Percentiles rank a stretch among this genome's conserved stretches.
phyloP scores from a whole-genome alignment of 2,888 invertebrate genomes.

The Mesodorylaimus sp. region DNA sequence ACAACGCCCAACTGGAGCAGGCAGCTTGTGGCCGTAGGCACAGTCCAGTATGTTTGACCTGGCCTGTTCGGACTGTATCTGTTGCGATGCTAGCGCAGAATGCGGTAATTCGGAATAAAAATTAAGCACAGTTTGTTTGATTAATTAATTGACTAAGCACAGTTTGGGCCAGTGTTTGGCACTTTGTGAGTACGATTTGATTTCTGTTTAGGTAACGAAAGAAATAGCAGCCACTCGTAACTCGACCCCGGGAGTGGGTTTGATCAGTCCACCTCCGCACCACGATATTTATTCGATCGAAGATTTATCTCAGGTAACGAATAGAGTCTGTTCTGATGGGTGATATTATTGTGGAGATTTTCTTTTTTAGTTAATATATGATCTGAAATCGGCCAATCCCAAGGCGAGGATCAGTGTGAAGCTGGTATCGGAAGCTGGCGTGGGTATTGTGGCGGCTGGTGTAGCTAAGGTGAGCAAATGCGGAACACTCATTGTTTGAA shows the following conservation, averaged over 20 bases:
- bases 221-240: constrained; percentile 87
- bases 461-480: constrained; percentile 59
- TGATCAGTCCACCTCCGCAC: constrained; percentile 96
- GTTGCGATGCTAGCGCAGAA: too few species aligned
- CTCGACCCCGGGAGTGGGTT: constrained; percentile 84
- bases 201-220: constrained; percentile 57
- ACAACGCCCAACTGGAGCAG: too few species aligned
- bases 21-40: too few species aligned
- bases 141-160: too few species aligned
- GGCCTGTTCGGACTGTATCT: too few species aligned
- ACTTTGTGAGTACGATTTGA: too few species aligned
- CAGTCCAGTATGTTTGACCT: too few species aligned
- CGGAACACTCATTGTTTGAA: too few species aligned
- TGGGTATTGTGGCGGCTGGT: constrained; percentile 95
- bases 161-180: too few species aligned
- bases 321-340: background rate
- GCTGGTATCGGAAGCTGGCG: constrained; percentile 91
- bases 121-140: too few species aligned
- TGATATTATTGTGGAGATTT: too few species aligned
- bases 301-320: constrained; percentile 63
- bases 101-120: too few species aligned
- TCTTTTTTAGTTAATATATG: constrained; percentile 63
- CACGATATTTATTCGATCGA: constrained; percentile 99
- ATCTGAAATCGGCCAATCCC: constrained; percentile 91
- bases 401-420: constrained; percentile 85